Evolutionary conservation across 2,888 invertebrate genomes (phyloP).

Genomic region (Odontocerum albicorne): DNA sequence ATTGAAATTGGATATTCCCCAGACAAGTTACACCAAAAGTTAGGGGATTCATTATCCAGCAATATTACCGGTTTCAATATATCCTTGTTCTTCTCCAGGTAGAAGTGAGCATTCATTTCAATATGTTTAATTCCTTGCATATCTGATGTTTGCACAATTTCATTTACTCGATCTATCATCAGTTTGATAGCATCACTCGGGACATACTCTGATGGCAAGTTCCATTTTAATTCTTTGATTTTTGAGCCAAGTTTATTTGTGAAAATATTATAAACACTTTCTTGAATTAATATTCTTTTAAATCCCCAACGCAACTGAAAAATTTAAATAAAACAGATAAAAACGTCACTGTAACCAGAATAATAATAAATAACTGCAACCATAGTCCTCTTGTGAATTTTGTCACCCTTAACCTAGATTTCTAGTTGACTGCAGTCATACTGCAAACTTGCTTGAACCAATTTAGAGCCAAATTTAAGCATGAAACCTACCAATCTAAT

Average conservation of each 20-base stretch:
- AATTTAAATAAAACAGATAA: conserved; percentile 9
- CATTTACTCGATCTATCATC: conserved; percentile 41
- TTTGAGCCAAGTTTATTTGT: conserved; percentile 48
- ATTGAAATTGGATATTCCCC: conserved; percentile 48
- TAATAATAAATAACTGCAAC: too few relatives aligned
- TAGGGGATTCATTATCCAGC: conserved; percentile 17
- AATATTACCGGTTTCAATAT: conserved; percentile 27
- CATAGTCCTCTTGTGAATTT: too few relatives aligned
- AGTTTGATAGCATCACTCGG: conserved; percentile 35
- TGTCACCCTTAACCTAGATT: too few relatives aligned
- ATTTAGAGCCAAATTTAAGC: too few relatives aligned
- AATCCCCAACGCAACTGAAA: conserved; percentile 55
- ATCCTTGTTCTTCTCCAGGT: neutral
- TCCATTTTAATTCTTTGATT: conserved; percentile 40
- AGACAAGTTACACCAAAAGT: conserved; percentile 9
- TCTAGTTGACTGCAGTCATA: too few relatives aligned
- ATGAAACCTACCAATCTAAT: too few relatives aligned
- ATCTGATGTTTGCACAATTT: conserved; percentile 48
- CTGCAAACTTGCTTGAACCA: too few relatives aligned
- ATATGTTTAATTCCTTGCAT: conserved; percentile 53
- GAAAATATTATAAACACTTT: conserved; percentile 51
- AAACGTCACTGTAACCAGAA: neutral
- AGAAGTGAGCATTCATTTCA: conserved; percentile 43
- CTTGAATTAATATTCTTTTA: conserved; percentile 56
- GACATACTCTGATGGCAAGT: conserved; percentile 38